Conservation (phyloP, 2,113 vertebrate species). For the Lota lota region DNA sequence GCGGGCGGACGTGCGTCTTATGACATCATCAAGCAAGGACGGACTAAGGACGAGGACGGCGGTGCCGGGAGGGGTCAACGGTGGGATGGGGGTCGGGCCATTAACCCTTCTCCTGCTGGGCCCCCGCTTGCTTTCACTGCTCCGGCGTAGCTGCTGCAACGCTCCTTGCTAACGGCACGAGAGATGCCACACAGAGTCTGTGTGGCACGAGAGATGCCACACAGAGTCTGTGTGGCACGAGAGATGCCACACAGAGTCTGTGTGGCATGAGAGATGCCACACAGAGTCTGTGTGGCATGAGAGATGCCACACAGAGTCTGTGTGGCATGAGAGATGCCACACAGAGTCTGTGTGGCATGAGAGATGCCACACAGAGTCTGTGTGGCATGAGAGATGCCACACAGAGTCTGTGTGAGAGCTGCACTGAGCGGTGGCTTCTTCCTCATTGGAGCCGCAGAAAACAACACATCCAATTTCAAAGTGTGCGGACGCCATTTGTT, state of each 20-base stretch:
- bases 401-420: background rate
- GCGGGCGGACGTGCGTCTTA: background rate
- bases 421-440: no score
- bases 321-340: background rate
- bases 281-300: background rate
- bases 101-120: slow-evolving; percentile 1
- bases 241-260: no score
- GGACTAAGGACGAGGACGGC: no score
- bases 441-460: no score
- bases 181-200: background rate
- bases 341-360: background rate
- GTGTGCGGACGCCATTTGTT: no score
- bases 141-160: background rate
- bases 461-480: no score
- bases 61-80: no score
- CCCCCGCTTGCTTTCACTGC: background rate
- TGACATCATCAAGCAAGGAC: background rate
- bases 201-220: background rate
- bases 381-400: background rate
- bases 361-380: background rate
- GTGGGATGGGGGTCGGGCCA: background rate
- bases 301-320: background rate
- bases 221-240: background rate
- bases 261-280: background rate
- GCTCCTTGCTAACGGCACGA: background rate